Base-by-base conservation (phyloP, 2,113 vertebrate species). In the Haliaeetus leucogaster region DNA sequence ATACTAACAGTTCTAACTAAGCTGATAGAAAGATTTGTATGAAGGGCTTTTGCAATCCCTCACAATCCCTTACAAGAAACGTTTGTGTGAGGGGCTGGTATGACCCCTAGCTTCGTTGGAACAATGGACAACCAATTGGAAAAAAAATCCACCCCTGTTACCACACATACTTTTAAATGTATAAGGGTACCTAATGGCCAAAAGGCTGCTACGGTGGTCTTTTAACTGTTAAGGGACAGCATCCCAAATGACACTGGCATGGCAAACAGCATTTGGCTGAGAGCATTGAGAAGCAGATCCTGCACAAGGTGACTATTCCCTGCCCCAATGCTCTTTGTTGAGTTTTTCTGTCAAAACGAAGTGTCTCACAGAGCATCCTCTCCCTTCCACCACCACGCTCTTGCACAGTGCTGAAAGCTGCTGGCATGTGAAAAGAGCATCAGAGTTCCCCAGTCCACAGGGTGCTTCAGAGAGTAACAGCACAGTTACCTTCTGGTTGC, bases 331-430 rank as follows among this genome's bases (percentile, higher is more conserved):
- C 16, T 74, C 62, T 62, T 23, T 17, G 20, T 2, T 48, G 70
- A 8, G 10, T 29, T 70, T 53, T 89, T 52, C 42, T 63, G 25
- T n/a, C 68, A 66, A 32, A 81, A 36, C 1, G 0, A 63, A 63
- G 36, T 2, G 2, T 30, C 32, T 45, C 4, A 9, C 11, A 50
- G 42, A 66, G 42, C 29, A 11, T 50, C 73, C 58, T 40, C 30
- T 53, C n/a, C 29, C 43, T 47, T 30, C n/a, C 70, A 85, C 12
- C 56, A 38, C 32, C 4, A 0, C 0, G 1, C 29, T 74, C n/a
- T 15, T n/a, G 30, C 19, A 15, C 42, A 15, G 42, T 22, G 18
- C 50, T 77, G 67, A n/a, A 62, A 65, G 48, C 47, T 58, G 21
- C 42, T 7, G 2, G 52, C 26, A 11, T 1, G 7, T 11, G 29